These are phyloP conservation scores for Ephestia elutella DNA, from an alignment of 1,140 invertebrate genomes.

Conservation along the genomic window DNA sequence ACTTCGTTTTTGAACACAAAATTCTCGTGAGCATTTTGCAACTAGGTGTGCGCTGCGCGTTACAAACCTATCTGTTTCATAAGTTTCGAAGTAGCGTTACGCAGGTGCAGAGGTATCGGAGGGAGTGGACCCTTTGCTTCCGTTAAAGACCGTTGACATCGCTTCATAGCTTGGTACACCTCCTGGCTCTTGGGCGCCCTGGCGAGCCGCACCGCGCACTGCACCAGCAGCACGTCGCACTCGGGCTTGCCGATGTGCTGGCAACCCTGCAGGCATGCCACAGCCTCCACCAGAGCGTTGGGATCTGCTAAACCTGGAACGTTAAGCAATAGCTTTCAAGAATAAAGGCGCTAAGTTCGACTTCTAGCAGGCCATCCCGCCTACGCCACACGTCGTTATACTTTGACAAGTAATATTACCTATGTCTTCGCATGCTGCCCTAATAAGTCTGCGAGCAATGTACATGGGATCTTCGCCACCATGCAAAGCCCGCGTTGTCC, in stretches of 20 bases:
- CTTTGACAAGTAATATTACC: too few relatives aligned
- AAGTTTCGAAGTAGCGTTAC: constrained; percentile 86
- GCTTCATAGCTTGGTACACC: constrained; percentile 79
- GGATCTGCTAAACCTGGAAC: constrained; percentile 75
- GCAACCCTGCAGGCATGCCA: constrained; percentile 84
- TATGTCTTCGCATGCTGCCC: constrained; percentile 85
- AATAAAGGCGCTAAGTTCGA: constrained; percentile 7
- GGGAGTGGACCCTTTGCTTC: constrained; percentile 82
- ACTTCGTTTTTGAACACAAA: too few relatives aligned
- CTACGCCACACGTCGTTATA: too few relatives aligned
- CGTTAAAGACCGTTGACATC: constrained; percentile 77
- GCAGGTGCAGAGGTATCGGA: constrained; percentile 82
- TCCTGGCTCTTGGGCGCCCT: constrained; percentile 84
- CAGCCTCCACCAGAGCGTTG: constrained; percentile 76
- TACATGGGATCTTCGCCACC: constrained; percentile 90
- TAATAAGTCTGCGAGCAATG: constrained; percentile 84
- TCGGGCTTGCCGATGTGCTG: constrained; percentile 89
- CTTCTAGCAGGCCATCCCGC: too few relatives aligned
- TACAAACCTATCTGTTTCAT: constrained; percentile 83
- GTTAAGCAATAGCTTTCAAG: not conserved
- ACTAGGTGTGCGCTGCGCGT: not conserved
- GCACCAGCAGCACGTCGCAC: constrained; percentile 84
- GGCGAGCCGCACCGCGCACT: constrained; percentile 85
- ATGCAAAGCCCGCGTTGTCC: constrained; percentile 86
- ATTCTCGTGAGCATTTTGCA: too few relatives aligned